A percentile compares a stretch with the other conserved stretches of the same genome.
These are phyloP conservation scores for Homarus americanus DNA, from an alignment of 1,140 invertebrate genomes.

Conservation along the genomic window DNA sequence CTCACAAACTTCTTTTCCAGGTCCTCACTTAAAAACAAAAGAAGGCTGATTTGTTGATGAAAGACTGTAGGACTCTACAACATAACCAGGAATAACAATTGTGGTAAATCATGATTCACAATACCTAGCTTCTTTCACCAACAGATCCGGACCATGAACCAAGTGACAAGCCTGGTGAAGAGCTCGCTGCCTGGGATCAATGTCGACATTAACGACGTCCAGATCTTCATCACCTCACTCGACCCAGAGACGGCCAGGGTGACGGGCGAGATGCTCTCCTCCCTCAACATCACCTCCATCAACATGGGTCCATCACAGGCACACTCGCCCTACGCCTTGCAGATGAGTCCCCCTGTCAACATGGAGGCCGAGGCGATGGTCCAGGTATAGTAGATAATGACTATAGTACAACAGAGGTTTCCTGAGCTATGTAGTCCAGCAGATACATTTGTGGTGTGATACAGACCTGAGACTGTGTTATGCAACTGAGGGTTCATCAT, in stretches of 20 bases:
- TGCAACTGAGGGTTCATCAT: not conserved
- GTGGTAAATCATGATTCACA: no score
- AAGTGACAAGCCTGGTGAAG: slow-evolving; percentile 71
- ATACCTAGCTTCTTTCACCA: not conserved
- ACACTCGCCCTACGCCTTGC: slow-evolving; percentile 69
- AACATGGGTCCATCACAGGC: slow-evolving; percentile 73
- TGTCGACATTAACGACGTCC: slow-evolving; percentile 57
- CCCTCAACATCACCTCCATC: slow-evolving; percentile 74
- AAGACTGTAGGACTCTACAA: no score
- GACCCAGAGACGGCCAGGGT: slow-evolving; percentile 71
- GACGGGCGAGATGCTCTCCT: slow-evolving; percentile 67
- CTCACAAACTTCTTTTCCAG: no score
- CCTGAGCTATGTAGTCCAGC: no score
- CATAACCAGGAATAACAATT: no score
- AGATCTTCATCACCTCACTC: slow-evolving; percentile 68
- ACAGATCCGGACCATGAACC: slow-evolving; percentile 74
- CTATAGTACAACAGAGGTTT: no score
- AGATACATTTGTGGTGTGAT: no score
- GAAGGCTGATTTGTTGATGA: no score
- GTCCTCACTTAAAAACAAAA: no score
- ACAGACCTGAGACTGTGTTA: no score
- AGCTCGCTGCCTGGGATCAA: slow-evolving; percentile 63
- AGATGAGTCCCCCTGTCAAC: slow-evolving; percentile 73
- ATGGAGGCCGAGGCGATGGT: slow-evolving; percentile 72
- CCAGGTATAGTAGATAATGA: slow-evolving; percentile 45